Evolutionary conservation across 2,797 vertebrate genomes (phyloP).

Genomic region (Hippoglossus hippoglossus): DNA sequence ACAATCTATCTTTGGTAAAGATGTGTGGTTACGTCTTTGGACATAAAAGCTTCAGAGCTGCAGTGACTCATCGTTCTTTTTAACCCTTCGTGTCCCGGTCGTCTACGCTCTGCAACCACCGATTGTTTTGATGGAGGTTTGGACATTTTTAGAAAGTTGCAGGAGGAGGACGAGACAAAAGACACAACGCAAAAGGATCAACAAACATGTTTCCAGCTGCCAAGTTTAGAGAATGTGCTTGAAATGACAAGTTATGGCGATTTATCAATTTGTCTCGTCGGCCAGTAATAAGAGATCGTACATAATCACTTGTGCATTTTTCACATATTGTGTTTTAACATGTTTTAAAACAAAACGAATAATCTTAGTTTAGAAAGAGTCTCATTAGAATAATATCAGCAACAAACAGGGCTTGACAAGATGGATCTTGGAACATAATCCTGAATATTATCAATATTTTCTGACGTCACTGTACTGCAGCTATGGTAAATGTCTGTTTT

Average conservation of each 20-base stretch:
- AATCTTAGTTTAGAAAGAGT: too few relatives aligned
- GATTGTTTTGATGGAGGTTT: too few relatives aligned
- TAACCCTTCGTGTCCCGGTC: neutral
- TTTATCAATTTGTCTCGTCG: neutral
- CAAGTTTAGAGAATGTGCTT: neutral
- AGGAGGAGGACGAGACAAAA: neutral
- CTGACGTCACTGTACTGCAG: neutral
- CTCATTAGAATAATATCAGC: too few relatives aligned
- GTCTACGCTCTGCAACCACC: too few relatives aligned
- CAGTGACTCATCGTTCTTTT: too few relatives aligned
- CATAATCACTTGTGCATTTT: neutral
- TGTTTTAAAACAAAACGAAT: neutral
- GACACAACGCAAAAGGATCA: neutral
- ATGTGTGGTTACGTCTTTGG: constrained; percentile 37
- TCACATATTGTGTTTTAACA: neutral
- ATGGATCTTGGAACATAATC: neutral
- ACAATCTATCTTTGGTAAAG: constrained; percentile 58
- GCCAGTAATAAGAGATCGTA: neutral
- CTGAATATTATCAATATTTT: neutral
- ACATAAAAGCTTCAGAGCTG: constrained; percentile 29
- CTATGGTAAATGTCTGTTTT: neutral
- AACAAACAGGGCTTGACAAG: too few relatives aligned
- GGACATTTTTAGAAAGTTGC: neutral
- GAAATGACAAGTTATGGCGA: too few relatives aligned
- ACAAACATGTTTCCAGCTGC: neutral